phyloP scores from a whole-genome alignment of 2,797 vertebrate genomes.

The Hydrophis major region DNA sequence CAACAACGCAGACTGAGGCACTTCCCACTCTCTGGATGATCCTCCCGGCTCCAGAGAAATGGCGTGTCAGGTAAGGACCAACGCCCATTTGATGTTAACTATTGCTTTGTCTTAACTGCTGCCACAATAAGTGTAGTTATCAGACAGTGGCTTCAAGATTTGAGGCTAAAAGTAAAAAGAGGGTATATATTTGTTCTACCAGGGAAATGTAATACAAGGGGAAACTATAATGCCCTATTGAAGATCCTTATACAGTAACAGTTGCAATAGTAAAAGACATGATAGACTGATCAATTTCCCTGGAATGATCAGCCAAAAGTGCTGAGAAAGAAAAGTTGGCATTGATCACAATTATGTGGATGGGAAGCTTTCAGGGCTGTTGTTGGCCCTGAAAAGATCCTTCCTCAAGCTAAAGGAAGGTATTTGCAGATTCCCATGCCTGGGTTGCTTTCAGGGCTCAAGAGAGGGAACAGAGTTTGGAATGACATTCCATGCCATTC shows the following conservation, averaged over 20 bases:
- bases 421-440: not conserved
- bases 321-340: not conserved
- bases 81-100: not conserved
- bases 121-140: not conserved
- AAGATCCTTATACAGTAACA: not conserved
- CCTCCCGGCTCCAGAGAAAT: no score
- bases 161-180: not conserved
- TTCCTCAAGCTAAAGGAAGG: not conserved
- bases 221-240: not conserved
- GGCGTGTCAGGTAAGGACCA: no score
- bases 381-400: not conserved
- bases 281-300: not conserved
- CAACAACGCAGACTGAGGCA: no score
- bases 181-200: not conserved
- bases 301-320: not conserved
- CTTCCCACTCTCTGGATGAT: no score
- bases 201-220: not conserved
- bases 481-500: not conserved
- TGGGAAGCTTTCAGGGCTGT: not conserved
- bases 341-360: not conserved
- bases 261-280: not conserved
- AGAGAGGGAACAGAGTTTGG: not conserved
- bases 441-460: not conserved
- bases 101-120: not conserved
- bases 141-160: not conserved